These are phyloP conservation scores for Paralichthys olivaceus DNA, from an alignment of 2,113 vertebrate species.

Conservation along the genomic window DNA sequence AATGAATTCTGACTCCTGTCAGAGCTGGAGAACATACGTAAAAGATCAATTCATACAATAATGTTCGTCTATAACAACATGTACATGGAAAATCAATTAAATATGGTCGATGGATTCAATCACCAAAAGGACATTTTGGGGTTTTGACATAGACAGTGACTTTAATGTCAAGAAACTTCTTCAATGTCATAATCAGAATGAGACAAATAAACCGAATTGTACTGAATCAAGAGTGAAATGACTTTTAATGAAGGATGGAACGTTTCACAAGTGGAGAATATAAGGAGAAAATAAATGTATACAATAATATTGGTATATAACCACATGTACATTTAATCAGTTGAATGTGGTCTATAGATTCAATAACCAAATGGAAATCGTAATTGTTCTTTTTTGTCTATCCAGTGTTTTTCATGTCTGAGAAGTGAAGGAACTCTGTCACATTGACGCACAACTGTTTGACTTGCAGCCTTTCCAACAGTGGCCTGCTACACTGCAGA, in stretches of 20 bases:
- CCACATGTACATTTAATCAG: not conserved
- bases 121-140: too few relatives aligned
- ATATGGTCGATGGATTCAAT: too few relatives aligned
- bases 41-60: too few relatives aligned
- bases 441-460: too few relatives aligned
- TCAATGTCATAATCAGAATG: not conserved
- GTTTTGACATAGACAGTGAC: too few relatives aligned
- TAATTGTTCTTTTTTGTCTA: not conserved
- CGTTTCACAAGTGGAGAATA: not conserved
- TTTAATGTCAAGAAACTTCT: not conserved
- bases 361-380: not conserved
- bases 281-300: not conserved
- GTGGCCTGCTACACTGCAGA: not conserved
- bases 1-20: too few relatives aligned
- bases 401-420: too few relatives aligned
- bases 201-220: not conserved
- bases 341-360: not conserved
- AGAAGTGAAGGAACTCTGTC: too few relatives aligned
- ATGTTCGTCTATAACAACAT: too few relatives aligned
- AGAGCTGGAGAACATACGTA: too few relatives aligned
- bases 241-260: not conserved
- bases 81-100: too few relatives aligned
- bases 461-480: not conserved
- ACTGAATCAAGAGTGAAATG: not conserved
- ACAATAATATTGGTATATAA: not conserved